Percentiles rank a stretch among this genome's conserved stretches.
These are phyloP conservation scores for Cheilosia impressa DNA, from an alignment of 2,888 invertebrate genomes.

Conservation along the genomic window DNA sequence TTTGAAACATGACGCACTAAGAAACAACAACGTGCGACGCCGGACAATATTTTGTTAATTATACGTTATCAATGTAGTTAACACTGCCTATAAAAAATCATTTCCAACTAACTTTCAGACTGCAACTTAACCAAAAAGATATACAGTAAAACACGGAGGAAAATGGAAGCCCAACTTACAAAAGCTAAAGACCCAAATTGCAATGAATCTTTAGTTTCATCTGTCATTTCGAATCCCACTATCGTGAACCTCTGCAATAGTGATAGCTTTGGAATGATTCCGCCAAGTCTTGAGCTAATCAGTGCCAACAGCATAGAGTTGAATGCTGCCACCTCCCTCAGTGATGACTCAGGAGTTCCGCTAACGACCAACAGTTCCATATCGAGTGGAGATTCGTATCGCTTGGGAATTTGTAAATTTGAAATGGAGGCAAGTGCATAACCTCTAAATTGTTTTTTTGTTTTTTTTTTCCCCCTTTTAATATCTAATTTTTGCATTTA, in stretches of 20 bases:
- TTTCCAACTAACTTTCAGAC: slow-evolving; percentile 41
- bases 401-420: slow-evolving; percentile 83
- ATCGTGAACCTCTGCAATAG: slow-evolving; percentile 79
- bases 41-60: no score
- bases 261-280: slow-evolving; percentile 81
- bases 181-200: slow-evolving; percentile 76
- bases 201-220: slow-evolving; percentile 75
- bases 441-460: background rate
- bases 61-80: no score
- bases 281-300: slow-evolving; percentile 81
- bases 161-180: slow-evolving; percentile 64
- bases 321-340: slow-evolving; percentile 82
- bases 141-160: background rate
- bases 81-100: background rate
- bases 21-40: no score
- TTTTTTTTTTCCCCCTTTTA: background rate
- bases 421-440: slow-evolving; percentile 81
- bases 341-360: slow-evolving; percentile 83
- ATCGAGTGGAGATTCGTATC: slow-evolving; percentile 83
- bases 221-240: slow-evolving; percentile 73
- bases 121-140: slow-evolving; percentile 65
- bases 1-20: no score
- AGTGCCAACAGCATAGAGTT: slow-evolving; percentile 83
- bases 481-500: slow-evolving; percentile 59
- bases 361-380: slow-evolving; percentile 83